phyloP scores from a whole-genome alignment of 2,113 vertebrate genomes.

The Struthio camelus region DNA sequence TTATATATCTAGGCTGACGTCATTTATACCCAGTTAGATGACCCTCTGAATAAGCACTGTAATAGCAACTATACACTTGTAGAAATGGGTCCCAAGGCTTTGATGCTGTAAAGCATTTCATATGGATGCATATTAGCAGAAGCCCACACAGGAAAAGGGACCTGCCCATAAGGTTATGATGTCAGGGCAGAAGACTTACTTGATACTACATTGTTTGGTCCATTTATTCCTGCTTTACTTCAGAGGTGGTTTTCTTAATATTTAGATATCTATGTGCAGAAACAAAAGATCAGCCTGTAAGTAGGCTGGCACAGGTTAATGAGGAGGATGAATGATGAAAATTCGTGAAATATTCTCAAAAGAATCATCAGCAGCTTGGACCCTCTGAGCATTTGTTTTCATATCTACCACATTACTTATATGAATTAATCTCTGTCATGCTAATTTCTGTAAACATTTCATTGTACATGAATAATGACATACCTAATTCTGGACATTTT shows the following conservation, averaged over 20 bases:
- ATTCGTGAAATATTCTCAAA: background rate
- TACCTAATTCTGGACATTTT: background rate
- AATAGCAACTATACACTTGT: background rate
- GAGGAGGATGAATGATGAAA: background rate
- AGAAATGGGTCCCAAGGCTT: background rate
- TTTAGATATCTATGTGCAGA: background rate
- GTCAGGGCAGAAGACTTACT: background rate
- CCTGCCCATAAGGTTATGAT: background rate
- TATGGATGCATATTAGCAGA: background rate
- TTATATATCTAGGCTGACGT: background rate
- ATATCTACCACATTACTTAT: background rate
- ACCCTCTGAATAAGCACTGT: background rate
- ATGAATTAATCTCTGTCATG: background rate
- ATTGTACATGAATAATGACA: background rate
- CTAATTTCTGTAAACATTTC: background rate
- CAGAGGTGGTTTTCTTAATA: background rate
- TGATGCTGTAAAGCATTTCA: background rate
- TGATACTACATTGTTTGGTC: no score
- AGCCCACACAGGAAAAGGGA: background rate
- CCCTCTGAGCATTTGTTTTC: background rate
- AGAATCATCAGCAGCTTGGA: background rate
- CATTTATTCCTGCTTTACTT: background rate
- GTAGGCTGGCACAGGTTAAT: background rate
- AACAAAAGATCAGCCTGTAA: background rate
- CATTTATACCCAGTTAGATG: background rate